A percentile compares a stretch with the other conserved stretches of the same genome.
phyloP scores from a whole-genome alignment of 2,113 vertebrate genomes.

The Tenebrosternarchus preto region DNA sequence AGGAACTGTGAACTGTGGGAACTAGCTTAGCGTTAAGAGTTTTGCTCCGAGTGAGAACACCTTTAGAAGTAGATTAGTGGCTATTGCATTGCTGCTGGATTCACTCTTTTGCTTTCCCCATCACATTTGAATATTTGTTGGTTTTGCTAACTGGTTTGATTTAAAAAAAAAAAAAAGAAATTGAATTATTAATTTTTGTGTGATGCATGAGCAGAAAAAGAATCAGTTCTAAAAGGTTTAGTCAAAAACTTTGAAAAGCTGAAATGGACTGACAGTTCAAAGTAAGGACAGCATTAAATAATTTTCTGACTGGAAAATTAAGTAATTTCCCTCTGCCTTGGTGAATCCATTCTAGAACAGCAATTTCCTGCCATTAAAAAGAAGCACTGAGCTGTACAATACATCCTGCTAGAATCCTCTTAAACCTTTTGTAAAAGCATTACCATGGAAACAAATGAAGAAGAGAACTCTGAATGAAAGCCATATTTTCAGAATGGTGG shows the following conservation, averaged over 20 bases:
- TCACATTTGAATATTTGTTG: background rate
- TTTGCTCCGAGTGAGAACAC: background rate
- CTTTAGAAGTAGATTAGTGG: background rate
- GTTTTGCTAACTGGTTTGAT: background rate
- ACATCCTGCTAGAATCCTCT: background rate
- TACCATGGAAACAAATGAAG: constrained; percentile 44
- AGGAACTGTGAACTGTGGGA: background rate
- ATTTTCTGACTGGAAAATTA: background rate
- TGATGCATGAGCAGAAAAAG: too few species aligned
- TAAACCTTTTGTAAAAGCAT: constrained; percentile 30
- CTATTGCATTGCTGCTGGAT: background rate
- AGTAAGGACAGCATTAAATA: background rate
- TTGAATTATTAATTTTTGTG: too few species aligned
- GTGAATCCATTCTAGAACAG: background rate
- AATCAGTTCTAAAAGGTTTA: too few species aligned
- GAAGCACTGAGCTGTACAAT: constrained; percentile 17
- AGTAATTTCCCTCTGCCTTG: constrained; percentile 15
- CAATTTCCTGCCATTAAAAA: constrained; percentile 38
- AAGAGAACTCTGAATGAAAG: background rate
- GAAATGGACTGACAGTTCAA: background rate
- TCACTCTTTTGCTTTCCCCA: background rate
- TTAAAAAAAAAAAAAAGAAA: too few species aligned
- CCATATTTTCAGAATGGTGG: background rate
- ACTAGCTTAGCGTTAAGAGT: background rate
- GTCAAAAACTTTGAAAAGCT: background rate